Evolutionary conservation across 1,140 invertebrate genomes (phyloP), one percentile per base, ranked within the genome.

Genomic region (Piezodorus guildinii): DNA sequence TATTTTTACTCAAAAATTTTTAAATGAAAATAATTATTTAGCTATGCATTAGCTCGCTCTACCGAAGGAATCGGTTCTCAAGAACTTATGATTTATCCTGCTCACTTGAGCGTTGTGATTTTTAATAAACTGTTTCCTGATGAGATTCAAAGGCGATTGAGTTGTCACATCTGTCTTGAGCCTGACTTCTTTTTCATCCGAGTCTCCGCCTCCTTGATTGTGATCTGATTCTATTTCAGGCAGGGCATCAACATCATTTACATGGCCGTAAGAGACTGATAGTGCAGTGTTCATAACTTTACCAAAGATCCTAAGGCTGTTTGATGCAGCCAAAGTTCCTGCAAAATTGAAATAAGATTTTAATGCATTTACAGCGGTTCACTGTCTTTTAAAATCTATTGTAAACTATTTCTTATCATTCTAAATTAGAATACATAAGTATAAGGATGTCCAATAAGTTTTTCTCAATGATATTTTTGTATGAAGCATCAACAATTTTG

Each of bases 241-340:
- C 1, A 64, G 21, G 16, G 43, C 25, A 34, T 46, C 46, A n/a
- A 60, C 4, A 9, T 62, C 62, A 5, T 62, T 62, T 30, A 56
- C 27, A 25, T 54, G 39, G 3, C 68, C 68, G 45, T 69, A 69
- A 14, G 61, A 61, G 34, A 69, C 45, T 25, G 66, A 67, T 19
- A 69, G 43, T 9, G 68, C 68, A 9, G 66, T 61, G 62, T 69
- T 69, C 46, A 69, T 54, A 1, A 66, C 60, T 62, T 69, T 67
- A 16, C 69, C 69, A 17, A 69, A 66, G 21, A 69, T 60, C 15
- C 51, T 34, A n/a, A 69, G 25, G 17, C 66, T 68, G 56, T 69
- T 63, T 5, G 63, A 67, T 27, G 69, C 69, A 4, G 69, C 63
- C 8, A 69, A 27, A 1, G 67, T 67, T 0, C 69, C 69, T 56